phyloP scores from a whole-genome alignment of 2,888 invertebrate genomes.

The Bugulina stolonifera region DNA sequence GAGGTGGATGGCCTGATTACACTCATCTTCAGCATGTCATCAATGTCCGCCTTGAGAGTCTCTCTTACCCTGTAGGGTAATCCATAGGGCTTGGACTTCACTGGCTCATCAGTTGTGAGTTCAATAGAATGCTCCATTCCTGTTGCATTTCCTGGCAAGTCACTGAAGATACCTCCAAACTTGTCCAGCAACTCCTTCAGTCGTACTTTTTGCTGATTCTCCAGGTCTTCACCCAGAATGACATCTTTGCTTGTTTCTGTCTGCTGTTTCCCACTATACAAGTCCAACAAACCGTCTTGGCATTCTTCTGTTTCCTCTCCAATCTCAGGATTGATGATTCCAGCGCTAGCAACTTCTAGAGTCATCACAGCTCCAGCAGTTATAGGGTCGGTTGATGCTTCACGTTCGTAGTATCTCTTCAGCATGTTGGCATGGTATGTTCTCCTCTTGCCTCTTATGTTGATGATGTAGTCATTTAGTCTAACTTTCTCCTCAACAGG shows the following conservation, averaged over 20 bases:
- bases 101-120: constrained; percentile 26
- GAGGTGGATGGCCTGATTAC: constrained; percentile 31
- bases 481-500: constrained; percentile 28
- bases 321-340: background rate
- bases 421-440: constrained; percentile 30
- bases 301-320: background rate
- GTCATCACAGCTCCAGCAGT: background rate
- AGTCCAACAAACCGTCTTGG: background rate
- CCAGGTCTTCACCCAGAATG: background rate
- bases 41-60: constrained; percentile 30
- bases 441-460: constrained; percentile 27
- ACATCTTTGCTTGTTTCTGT: background rate
- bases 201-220: background rate
- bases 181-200: background rate
- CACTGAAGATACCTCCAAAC: constrained; percentile 23
- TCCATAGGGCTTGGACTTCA: constrained; percentile 28
- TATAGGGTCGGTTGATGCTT: background rate
- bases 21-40: constrained; percentile 31
- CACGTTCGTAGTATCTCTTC: constrained; percentile 28
- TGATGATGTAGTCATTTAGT: constrained; percentile 27
- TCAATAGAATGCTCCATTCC: constrained; percentile 14
- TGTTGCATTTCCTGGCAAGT: constrained; percentile 26
- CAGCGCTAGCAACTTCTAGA: constrained; percentile 4
- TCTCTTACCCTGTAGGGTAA: constrained; percentile 29
- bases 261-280: background rate